Percentiles rank a stretch among this genome's conserved stretches.
Evolutionary conservation across 35 echinoderm and acorn worm genomes (phyloP).

Genomic region (Amphiura filiformis): DNA sequence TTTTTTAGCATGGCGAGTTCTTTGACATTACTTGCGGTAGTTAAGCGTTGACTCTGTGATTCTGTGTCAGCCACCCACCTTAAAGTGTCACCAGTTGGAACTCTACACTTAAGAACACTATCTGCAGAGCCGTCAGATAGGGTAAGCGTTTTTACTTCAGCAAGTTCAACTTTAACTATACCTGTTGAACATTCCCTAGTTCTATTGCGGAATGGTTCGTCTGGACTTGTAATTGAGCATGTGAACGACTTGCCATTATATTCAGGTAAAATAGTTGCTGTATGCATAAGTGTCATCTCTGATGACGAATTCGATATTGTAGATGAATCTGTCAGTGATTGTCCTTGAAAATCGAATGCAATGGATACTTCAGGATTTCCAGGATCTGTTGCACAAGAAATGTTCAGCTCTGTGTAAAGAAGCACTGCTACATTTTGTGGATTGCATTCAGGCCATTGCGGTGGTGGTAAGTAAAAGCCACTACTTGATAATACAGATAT

Average conservation of each 20-base stretch:
- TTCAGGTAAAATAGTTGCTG: background rate
- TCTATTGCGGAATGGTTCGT: too few relatives aligned
- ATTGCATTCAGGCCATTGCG: too few relatives aligned
- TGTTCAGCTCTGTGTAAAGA: too few relatives aligned
- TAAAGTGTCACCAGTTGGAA: background rate
- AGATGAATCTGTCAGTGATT: too few relatives aligned
- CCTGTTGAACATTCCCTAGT: background rate
- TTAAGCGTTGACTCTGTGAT: background rate
- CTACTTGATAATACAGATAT: too few relatives aligned
- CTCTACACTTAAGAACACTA: background rate
- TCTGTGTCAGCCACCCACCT: background rate
- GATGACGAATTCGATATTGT: too few relatives aligned
- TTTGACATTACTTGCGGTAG: background rate
- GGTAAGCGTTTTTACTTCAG: background rate
- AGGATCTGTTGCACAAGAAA: too few relatives aligned
- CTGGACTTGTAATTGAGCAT: background rate
- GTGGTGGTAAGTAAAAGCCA: too few relatives aligned
- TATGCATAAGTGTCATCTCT: background rate
- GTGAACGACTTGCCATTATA: background rate
- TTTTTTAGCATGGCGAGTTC: too few relatives aligned
- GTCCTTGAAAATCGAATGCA: too few relatives aligned
- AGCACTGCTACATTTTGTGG: too few relatives aligned
- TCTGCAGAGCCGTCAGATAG: background rate
- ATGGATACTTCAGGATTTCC: too few relatives aligned
- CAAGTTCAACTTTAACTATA: background rate